Conservation (phyloP, 2,888 invertebrate species). For the Sturmia bella region DNA sequence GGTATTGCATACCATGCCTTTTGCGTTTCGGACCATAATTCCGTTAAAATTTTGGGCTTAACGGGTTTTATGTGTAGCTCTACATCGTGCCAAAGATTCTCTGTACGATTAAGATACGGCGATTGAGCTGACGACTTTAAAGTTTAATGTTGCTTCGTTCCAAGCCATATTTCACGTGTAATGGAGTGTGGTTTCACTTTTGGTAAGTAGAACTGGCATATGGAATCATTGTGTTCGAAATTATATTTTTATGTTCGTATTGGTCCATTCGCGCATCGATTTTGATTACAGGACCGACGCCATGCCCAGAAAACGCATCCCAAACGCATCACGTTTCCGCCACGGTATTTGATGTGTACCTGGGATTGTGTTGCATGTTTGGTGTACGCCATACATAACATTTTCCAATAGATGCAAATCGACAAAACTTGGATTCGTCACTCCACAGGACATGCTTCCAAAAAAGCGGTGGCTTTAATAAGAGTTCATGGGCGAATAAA, state of each 20-base stretch:
- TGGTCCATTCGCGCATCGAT: conserved; percentile 2
- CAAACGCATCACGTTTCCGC: no score
- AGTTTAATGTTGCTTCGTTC: no score
- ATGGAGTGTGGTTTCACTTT: conserved; percentile 41
- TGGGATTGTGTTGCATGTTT: no score
- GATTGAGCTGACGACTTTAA: neutral
- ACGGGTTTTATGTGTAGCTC: conserved; percentile 8
- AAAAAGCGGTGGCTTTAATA: neutral
- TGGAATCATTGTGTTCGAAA: conserved; percentile 22
- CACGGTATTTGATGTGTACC: no score
- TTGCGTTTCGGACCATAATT: no score
- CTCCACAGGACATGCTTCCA: no score
- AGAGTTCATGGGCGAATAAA: neutral
- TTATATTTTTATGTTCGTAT: conserved; percentile 36
- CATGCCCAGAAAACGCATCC: no score
- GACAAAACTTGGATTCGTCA: no score
- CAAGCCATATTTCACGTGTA: conserved; percentile 14
- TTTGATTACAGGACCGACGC: neutral
- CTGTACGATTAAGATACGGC: conserved; percentile 11
- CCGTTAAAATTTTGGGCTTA: conserved; percentile 20
- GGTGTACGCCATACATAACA: no score
- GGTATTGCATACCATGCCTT: conserved; percentile 24
- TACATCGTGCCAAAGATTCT: conserved; percentile 24
- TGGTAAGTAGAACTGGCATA: no score
- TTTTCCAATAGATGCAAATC: no score